Conservation (phyloP, 2,888 invertebrate species). For the Nysson spinosus region DNA sequence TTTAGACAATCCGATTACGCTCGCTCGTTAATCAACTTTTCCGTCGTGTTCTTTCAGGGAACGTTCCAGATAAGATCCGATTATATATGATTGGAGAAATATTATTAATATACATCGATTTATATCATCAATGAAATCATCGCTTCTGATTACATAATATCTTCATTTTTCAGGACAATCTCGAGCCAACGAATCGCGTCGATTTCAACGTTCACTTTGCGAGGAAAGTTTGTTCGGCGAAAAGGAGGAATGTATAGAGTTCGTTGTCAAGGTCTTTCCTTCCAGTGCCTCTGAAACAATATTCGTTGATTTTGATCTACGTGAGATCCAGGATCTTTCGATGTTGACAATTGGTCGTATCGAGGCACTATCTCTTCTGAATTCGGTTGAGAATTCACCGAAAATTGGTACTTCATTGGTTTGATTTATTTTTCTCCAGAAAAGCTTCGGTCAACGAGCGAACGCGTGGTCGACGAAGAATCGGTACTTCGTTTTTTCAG, state of each 20-base stretch:
- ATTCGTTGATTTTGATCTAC: slow-evolving; percentile 68
- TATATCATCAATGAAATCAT: too few relatives aligned
- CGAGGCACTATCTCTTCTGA: not conserved
- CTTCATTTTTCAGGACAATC: too few relatives aligned
- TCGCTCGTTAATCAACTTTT: slow-evolving; percentile 56
- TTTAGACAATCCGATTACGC: slow-evolving; percentile 47
- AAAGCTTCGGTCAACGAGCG: slow-evolving; percentile 50
- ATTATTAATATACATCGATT: too few relatives aligned
- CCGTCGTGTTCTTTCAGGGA: not conserved
- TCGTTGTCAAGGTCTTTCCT: slow-evolving; percentile 61
- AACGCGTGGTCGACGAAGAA: slow-evolving; percentile 47
- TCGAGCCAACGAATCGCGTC: too few relatives aligned
- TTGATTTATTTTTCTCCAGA: not conserved
- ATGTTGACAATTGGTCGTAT: slow-evolving; percentile 62
- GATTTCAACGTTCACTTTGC: too few relatives aligned
- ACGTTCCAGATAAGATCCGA: not conserved
- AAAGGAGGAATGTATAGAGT: slow-evolving; percentile 41
- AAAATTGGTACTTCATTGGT: not conserved
- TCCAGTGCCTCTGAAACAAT: slow-evolving; percentile 40
- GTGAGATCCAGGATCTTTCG: slow-evolving; percentile 56
- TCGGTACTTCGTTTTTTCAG: slow-evolving; percentile 32
- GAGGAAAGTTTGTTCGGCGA: too few relatives aligned
- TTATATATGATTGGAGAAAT: too few relatives aligned
- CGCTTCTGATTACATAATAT: too few relatives aligned
- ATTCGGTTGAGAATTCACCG: slow-evolving; percentile 10